These are phyloP conservation scores for Psilanteris sp. DNA, from an alignment of 1,140 invertebrate species.

Conservation along the genomic window DNA sequence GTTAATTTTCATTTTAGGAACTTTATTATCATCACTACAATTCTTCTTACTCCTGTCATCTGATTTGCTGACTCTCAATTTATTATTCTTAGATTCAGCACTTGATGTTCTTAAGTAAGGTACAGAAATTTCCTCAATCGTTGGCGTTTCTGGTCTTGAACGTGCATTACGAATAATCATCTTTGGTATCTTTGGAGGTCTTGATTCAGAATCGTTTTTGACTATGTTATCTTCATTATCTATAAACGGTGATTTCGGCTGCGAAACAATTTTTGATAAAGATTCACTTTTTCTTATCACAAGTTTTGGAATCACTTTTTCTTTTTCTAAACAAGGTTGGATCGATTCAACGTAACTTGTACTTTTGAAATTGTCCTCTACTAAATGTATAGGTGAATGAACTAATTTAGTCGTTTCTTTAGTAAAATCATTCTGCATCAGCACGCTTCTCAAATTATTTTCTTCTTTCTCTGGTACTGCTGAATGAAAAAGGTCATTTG, in stretches of 20 bases:
- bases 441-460: too few relatives aligned
- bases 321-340: neutral
- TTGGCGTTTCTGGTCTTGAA: slow-evolving; percentile 74
- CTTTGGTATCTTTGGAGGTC: slow-evolving; percentile 75
- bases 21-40: slow-evolving; percentile 62
- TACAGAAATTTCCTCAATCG: slow-evolving; percentile 67
- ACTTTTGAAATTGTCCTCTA: too few relatives aligned
- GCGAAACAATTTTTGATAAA: slow-evolving; percentile 55
- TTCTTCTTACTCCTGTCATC: slow-evolving; percentile 59
- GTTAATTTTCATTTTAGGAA: slow-evolving; percentile 77
- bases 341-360: neutral
- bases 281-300: slow-evolving; percentile 72
- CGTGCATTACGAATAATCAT: slow-evolving; percentile 77
- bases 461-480: too few relatives aligned
- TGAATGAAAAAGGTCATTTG: neutral
- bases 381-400: too few relatives aligned
- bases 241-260: slow-evolving; percentile 34
- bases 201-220: slow-evolving; percentile 3
- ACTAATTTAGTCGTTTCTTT: too few relatives aligned
- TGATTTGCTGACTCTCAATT: slow-evolving; percentile 57
- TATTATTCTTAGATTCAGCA: slow-evolving; percentile 50
- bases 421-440: too few relatives aligned
- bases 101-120: slow-evolving; percentile 26
- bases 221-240: slow-evolving; percentile 21
- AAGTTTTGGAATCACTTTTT: slow-evolving; percentile 70